These are phyloP conservation scores for Trichechus manatus DNA, from an alignment of 2,113 vertebrate genomes.

Conservation along the genomic window DNA sequence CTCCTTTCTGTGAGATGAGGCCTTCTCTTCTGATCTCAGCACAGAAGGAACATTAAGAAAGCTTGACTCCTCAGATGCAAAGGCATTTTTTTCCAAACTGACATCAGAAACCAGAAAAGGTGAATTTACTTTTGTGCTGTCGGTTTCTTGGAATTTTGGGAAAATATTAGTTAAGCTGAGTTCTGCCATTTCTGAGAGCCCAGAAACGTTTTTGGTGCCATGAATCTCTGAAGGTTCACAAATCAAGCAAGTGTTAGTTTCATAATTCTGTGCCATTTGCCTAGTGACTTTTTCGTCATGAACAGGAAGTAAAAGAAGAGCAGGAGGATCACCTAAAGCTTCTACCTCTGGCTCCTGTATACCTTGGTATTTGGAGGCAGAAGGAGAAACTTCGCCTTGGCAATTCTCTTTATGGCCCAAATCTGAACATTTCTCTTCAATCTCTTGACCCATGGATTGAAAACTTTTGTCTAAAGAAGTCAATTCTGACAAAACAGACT, in stretches of 20 bases:
- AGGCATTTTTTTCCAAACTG: constrained; percentile 26
- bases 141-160: constrained; percentile 37
- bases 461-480: constrained; percentile 66
- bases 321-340: neutral
- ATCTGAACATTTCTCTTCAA: neutral
- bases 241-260: neutral
- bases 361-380: constrained; percentile 47
- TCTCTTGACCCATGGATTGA: constrained; percentile 38
- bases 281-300: neutral
- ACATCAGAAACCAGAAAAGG: constrained; percentile 70
- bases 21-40: constrained; percentile 54
- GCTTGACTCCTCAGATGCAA: constrained; percentile 40
- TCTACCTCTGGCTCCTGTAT: neutral
- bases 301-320: constrained; percentile 12
- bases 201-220: constrained; percentile 24
- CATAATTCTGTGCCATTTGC: constrained; percentile 49
- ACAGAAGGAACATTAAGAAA: constrained; percentile 40
- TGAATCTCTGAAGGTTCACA: constrained; percentile 12
- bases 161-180: neutral
- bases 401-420: constrained; percentile 37
- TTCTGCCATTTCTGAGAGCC: constrained; percentile 42
- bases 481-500: constrained; percentile 35
- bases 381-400: constrained; percentile 3
- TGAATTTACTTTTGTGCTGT: neutral
- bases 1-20: neutral